These are phyloP conservation scores for Rhinolophus sinicus DNA, from an alignment of 2,113 vertebrate genomes.

Conservation along the genomic window DNA sequence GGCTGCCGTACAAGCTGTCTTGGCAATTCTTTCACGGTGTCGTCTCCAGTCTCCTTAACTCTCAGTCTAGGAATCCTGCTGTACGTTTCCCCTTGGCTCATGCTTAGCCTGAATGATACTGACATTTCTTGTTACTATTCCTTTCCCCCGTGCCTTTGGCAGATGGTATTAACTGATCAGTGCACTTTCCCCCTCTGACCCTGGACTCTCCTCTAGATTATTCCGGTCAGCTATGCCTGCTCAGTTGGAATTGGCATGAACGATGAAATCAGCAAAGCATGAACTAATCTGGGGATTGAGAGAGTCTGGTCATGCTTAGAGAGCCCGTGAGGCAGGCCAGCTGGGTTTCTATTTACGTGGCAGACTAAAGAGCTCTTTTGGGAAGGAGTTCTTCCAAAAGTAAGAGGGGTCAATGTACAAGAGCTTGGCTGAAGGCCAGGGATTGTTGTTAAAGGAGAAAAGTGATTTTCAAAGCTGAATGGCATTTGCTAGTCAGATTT, in stretches of 20 bases:
- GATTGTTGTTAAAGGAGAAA: background rate
- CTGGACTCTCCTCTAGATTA: background rate
- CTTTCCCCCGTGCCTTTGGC: background rate
- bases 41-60: background rate
- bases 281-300: background rate
- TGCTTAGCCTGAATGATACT: background rate
- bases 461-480: background rate
- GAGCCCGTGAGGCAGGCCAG: background rate
- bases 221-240: background rate
- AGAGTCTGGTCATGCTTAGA: background rate
- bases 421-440: background rate
- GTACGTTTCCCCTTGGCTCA: background rate
- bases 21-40: background rate
- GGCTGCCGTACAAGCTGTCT: background rate
- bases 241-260: background rate
- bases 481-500: background rate
- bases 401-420: background rate
- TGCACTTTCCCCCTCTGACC: background rate
- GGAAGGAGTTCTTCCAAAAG: background rate
- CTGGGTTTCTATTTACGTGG: background rate
- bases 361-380: background rate
- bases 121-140: background rate
- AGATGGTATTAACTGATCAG: background rate
- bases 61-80: background rate
- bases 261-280: constrained; percentile 34